Evolutionary conservation across 2,113 vertebrate genomes (phyloP).

Genomic region (Bubo blakistoni): DNA sequence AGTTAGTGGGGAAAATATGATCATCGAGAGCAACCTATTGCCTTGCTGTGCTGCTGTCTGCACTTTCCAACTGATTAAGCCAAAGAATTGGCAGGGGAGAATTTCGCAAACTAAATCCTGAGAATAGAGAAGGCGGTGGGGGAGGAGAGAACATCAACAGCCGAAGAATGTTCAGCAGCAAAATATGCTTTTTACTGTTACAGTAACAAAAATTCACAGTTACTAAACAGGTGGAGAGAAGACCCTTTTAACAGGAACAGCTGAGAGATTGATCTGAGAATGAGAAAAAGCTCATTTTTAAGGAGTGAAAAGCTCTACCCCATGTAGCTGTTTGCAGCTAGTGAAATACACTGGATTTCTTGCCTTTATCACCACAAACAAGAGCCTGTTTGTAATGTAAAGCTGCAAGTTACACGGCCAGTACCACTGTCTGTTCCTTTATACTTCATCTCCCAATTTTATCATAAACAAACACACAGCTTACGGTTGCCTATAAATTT

Average conservation of each 20-base stretch:
- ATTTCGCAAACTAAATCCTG: background rate
- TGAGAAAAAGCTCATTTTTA: conserved; percentile 6
- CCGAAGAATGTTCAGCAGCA: background rate
- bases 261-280: background rate
- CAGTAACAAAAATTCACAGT: background rate
- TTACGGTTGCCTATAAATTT: conserved; percentile 56
- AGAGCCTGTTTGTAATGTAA: conserved; percentile 52
- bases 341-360: conserved; percentile 28
- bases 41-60: background rate
- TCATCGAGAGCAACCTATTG: background rate
- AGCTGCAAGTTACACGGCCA: conserved; percentile 22
- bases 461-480: conserved; percentile 62
- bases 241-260: conserved; percentile 11
- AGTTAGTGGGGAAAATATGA: background rate
- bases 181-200: background rate
- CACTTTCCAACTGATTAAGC: background rate
- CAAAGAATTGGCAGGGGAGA: background rate
- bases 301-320: background rate
- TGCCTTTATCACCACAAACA: conserved; percentile 54
- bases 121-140: background rate
- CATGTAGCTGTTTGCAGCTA: background rate
- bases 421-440: conserved; percentile 43
- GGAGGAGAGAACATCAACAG: background rate
- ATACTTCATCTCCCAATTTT: conserved; percentile 56
- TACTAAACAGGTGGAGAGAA: conserved; percentile 1